phyloP scores from a whole-genome alignment of 2,113 vertebrate species.

The Cairina moschata region DNA sequence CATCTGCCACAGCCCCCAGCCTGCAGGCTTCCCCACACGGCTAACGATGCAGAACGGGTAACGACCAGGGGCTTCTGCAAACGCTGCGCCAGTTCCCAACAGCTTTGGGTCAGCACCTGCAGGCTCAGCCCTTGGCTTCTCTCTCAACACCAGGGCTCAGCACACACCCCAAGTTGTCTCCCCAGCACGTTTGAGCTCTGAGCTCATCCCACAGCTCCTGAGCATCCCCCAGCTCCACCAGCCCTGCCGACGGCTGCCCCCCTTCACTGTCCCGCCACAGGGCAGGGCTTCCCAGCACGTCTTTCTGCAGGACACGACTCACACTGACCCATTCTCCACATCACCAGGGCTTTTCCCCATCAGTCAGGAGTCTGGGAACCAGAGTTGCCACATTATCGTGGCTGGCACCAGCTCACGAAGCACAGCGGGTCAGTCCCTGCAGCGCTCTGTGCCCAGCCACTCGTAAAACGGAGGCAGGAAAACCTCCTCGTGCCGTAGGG shows the following conservation, averaged over 20 bases:
- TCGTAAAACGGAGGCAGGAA: neutral
- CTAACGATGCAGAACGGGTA: accelerated
- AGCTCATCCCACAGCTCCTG: accelerated
- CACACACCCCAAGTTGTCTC: accelerated
- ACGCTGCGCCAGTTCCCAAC: neutral
- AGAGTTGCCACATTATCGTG: neutral
- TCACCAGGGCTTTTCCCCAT: neutral
- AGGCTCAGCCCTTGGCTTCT: neutral
- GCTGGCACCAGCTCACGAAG: neutral
- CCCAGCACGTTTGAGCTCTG: accelerated
- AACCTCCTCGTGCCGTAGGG: conserved; percentile 22
- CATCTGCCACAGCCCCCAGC: neutral
- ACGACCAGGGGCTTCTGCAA: neutral
- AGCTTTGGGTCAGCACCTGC: neutral
- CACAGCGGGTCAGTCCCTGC: neutral
- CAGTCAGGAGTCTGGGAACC: too few species aligned
- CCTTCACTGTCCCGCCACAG: neutral
- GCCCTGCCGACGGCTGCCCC: neutral
- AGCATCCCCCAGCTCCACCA: neutral
- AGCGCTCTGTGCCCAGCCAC: neutral
- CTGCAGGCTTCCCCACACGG: accelerated
- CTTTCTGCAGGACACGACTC: conserved; percentile 1
- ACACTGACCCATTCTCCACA: neutral
- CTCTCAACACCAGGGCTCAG: neutral
- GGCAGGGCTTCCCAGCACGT: neutral